Conservation (phyloP, 2,113 vertebrate species). For the Tragulus kanchil region DNA sequence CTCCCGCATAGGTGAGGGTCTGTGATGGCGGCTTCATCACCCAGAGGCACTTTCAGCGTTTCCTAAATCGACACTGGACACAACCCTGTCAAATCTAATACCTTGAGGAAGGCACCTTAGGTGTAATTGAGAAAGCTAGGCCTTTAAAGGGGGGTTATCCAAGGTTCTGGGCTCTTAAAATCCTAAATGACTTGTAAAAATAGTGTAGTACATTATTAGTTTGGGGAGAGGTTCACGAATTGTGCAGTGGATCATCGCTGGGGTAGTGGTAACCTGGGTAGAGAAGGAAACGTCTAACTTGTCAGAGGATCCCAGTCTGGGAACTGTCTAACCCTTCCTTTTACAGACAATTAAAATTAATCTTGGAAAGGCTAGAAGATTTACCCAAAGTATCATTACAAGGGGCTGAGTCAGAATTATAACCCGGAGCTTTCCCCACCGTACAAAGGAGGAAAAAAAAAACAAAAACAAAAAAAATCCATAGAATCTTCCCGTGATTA, state of each 20-base stretch:
- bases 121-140: neutral
- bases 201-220: neutral
- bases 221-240: neutral
- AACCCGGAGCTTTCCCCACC: neutral
- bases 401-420: neutral
- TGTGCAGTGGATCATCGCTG: neutral
- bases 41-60: neutral
- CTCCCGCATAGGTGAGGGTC: neutral
- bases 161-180: slow-evolving; percentile 16
- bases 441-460: neutral
- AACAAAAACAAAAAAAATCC: neutral
- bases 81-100: neutral
- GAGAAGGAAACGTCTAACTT: neutral
- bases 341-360: neutral
- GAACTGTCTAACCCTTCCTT: neutral
- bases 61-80: neutral
- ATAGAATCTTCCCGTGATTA: too few relatives aligned
- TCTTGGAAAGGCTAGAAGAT: neutral
- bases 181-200: neutral
- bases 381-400: neutral
- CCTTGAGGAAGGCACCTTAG: neutral
- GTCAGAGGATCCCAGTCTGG: neutral
- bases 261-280: neutral
- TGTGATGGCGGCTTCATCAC: neutral
- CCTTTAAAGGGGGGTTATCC: neutral